A percentile compares a stretch with the other conserved stretches of the same genome.
These are phyloP conservation scores for Sebastolobus alascanus DNA, from an alignment of 2,797 vertebrate species.

Conservation along the genomic window DNA sequence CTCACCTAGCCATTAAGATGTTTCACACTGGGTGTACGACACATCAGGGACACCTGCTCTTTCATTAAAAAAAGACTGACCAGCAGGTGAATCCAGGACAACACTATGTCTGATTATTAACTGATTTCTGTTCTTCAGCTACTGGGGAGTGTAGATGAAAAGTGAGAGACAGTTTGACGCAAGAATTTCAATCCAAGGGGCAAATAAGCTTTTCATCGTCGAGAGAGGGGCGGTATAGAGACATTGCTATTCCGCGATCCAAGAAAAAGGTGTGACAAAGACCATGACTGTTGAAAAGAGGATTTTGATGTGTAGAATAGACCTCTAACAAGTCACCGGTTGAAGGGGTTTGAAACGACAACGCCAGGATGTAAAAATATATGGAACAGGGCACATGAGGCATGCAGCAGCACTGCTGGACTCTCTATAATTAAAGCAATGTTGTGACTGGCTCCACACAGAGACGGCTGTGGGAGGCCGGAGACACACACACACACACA, in stretches of 20 bases:
- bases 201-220: background rate
- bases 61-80: slow-evolving; percentile 10
- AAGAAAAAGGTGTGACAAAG: background rate
- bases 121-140: background rate
- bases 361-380: slow-evolving; percentile 37
- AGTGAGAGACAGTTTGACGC: background rate
- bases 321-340: slow-evolving; percentile 8
- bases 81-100: slow-evolving; percentile 35
- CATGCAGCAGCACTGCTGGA: slow-evolving; percentile 59
- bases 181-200: slow-evolving; percentile 1
- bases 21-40: slow-evolving; percentile 29
- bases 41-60: slow-evolving; percentile 29
- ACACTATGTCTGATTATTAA: background rate
- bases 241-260: background rate
- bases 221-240: background rate
- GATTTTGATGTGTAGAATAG: slow-evolving; percentile 4
- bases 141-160: background rate
- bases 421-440: slow-evolving; percentile 74
- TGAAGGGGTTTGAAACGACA: slow-evolving; percentile 31
- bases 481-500: slow-evolving; percentile 55
- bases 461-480: slow-evolving; percentile 60
- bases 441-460: slow-evolving; percentile 74
- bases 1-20: slow-evolving; percentile 59
- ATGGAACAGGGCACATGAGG: slow-evolving; percentile 56
- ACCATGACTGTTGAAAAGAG: background rate